Percentiles rank a stretch among this genome's conserved stretches.
Conservation (phyloP, 2,797 vertebrate species). For the Trachops cirrhosus region DNA sequence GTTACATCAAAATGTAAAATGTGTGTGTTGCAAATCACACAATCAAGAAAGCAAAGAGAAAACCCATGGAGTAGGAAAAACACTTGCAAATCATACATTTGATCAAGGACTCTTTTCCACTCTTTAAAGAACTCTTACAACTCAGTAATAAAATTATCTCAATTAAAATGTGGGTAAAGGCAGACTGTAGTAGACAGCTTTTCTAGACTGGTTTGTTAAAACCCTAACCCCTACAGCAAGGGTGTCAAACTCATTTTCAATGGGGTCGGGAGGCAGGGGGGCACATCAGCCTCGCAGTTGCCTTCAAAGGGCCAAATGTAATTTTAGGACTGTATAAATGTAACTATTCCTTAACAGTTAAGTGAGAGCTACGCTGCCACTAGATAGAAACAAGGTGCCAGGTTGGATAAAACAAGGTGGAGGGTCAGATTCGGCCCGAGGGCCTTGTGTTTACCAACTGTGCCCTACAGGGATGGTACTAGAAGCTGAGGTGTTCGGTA, state of each 20-base stretch:
- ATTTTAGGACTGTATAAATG: too few relatives aligned
- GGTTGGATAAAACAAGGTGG: too few relatives aligned
- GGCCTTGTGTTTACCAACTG: too few relatives aligned
- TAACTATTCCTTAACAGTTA: too few relatives aligned
- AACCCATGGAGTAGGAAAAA: neutral
- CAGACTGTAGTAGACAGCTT: neutral
- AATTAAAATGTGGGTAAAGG: neutral
- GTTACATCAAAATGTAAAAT: neutral
- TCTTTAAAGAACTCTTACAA: conserved; percentile 4
- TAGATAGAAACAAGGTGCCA: too few relatives aligned
- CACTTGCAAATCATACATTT: neutral
- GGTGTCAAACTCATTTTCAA: too few relatives aligned
- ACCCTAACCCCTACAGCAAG: neutral
- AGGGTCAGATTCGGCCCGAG: too few relatives aligned
- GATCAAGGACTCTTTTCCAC: neutral
- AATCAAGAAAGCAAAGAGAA: neutral
- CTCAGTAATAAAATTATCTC: neutral
- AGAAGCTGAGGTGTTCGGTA: neutral
- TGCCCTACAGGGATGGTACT: neutral
- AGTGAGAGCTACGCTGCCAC: too few relatives aligned
- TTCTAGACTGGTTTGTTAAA: neutral
- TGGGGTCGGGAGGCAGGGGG: too few relatives aligned
- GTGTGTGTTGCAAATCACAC: neutral
- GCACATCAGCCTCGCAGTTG: too few relatives aligned
- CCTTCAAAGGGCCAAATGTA: too few relatives aligned